Conservation (phyloP, 1,140 invertebrate genomes). For the Drosophila melanica region DNA sequence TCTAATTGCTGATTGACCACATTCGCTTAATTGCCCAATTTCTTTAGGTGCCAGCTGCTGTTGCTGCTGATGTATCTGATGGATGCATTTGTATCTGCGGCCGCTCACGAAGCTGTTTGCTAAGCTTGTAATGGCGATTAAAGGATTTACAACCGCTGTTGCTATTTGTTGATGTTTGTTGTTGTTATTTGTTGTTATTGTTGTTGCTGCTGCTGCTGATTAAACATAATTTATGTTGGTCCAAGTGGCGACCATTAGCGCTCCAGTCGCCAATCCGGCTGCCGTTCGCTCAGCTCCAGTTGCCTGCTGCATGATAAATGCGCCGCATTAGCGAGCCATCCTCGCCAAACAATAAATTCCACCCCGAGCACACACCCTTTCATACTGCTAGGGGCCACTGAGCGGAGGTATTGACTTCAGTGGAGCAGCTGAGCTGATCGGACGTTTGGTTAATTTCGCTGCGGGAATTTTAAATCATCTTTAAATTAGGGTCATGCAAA, state of each 20-base stretch:
- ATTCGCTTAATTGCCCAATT: not conserved
- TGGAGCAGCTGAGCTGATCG: constrained; percentile 35
- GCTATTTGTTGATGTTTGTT: constrained; percentile 4
- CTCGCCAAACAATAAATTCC: constrained; percentile 55
- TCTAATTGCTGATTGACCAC: not conserved
- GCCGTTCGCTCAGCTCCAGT: constrained; percentile 18
- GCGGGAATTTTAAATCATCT: constrained; percentile 81
- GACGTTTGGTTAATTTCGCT: constrained; percentile 76
- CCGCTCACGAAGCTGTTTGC: constrained; percentile 18
- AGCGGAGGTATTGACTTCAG: constrained; percentile 13
- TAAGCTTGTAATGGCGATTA: constrained; percentile 56
- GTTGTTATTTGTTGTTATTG: constrained; percentile 7
- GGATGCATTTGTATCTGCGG: constrained; percentile 51
- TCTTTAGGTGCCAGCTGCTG: constrained; percentile 7
- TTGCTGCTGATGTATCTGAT: constrained; percentile 29
- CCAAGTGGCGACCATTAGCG: constrained; percentile 78
- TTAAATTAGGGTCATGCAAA: constrained; percentile 81
- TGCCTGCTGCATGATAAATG: constrained; percentile 68
- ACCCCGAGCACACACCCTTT: no score
- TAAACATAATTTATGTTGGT: constrained; percentile 75
- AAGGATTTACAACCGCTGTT: constrained; percentile 39
- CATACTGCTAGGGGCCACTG: no score
- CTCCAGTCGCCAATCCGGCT: constrained; percentile 17
- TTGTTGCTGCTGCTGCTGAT: constrained; percentile 50
- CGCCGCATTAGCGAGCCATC: constrained; percentile 64